Evolutionary conservation across 2,113 vertebrate species (phyloP), one percentile per base, ranked within the genome.

Genomic region (Galemys pyrenaicus): DNA sequence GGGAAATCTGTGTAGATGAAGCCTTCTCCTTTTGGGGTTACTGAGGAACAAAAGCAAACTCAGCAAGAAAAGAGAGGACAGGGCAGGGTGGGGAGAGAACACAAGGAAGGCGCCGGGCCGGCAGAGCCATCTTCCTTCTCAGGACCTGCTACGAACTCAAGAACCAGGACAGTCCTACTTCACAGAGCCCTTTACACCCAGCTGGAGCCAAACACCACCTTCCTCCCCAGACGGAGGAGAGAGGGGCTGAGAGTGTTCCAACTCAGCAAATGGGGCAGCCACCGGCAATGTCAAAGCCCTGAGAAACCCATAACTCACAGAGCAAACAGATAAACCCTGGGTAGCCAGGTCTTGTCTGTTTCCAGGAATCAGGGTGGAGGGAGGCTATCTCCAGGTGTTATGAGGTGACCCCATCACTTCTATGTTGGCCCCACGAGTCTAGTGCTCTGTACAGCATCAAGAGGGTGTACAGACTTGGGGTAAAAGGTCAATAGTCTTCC

Each of bases 71-170:
- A 77, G 56, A n/a, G 19, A 67, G 60, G 37, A 37, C 12, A 39
- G 39, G 51, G 37, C 24, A 90, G 67, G 37, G 11, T 16, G 11
- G 35, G 26, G 64, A 56, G 37, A 30, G 71, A 15, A 12, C 65
- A 54, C 17, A 74, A 49, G 67, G 65, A 86, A 96, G 87, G 87
- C 75, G 56, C n/a, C 5, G 62, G 79, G 64, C 89, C 91, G 49
- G 84, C 80, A 73, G 37, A 77, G 71, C 24, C 28, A 20, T 70
- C 77, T 87, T 77, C 64, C 64, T 60, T 68, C 77, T 65, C 16
- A 6, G 46, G 44, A 65, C 15, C 58, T 44, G 70, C 54, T 62
- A 35, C 70, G 35, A 35, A 49, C 54, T 6, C 9, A 26, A 35
- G 86, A 65, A 41, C 20, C 80, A 54, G 49, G 75, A 49, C 54